Evolutionary conservation across 1,140 invertebrate species (phyloP), one percentile per base, ranked within the genome.

Genomic region (Delia radicum): DNA sequence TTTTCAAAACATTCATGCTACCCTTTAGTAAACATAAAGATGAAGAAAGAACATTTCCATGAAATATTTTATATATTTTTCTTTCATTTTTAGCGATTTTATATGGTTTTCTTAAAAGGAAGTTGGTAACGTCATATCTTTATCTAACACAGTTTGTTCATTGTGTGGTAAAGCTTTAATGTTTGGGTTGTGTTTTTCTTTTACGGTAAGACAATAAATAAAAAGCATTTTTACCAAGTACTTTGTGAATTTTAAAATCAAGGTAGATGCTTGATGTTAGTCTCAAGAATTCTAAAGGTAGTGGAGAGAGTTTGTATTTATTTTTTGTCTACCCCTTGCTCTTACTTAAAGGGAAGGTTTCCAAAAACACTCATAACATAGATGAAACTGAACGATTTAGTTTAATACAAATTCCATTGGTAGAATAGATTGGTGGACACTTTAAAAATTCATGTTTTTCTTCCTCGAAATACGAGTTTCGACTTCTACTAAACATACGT

Each of bases 161-260:
- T 69, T 69, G 65, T 69, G 65, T 24, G 65, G 65, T 65, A 29
- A 65, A 29, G 5, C 18, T 26, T 63, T 63, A 15, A 13, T 65
- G 37, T 65, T 26, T 13, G 28, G 62, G 37, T 42, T 42, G n/a
- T 42, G 10, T 33, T 33, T 42, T 42, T 42, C n/a, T 42, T n/a
- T 42, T 42, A 15, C 12, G 37, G 37, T 42, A 69, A 69, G 10
- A 69, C 65, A 69, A 69, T 69, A 69, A 69, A 69, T 69, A 69
- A 69, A 69, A 69, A 33, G 28, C 29, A 69, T 69, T 69, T 69
- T 69, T 18, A 24, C 48, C n/a, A 18, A 18, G n/a, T 48, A 15
- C 42, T 48, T n/a, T 48, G 2, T 18, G 6, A 1, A 8, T 21
- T 69, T 69, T 55, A 55, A 55, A 55, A 55, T 55, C 48, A 55